Percentiles rank a stretch among this genome's conserved stretches.
Conservation (phyloP, 2,797 vertebrate genomes). For the Sylvia borin region DNA sequence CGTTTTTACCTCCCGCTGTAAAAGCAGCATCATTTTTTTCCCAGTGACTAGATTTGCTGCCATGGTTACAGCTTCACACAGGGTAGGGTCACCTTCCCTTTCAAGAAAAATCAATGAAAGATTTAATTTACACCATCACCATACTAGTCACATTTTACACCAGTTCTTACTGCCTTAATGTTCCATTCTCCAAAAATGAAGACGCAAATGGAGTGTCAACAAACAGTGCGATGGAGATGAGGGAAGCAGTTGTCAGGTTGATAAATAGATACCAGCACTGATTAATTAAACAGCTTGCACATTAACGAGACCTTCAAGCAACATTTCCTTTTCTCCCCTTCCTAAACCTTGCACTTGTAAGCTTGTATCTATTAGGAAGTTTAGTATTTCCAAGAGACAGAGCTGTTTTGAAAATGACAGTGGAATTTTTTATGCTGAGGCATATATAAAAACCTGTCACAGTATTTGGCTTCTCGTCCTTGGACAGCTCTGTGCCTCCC, state of each 20-base stretch:
- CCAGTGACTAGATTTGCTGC: slow-evolving; percentile 39
- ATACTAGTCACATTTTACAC: neutral
- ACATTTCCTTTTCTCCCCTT: neutral
- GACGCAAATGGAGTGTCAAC: neutral
- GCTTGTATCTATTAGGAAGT: neutral
- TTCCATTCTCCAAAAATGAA: slow-evolving; percentile 32
- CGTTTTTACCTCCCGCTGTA: slow-evolving; percentile 71
- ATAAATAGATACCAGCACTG: neutral
- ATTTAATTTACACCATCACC: slow-evolving; percentile 37
- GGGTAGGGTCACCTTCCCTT: slow-evolving; percentile 54
- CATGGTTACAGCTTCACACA: slow-evolving; percentile 59
- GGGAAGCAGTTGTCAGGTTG: neutral
- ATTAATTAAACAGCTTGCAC: slow-evolving; percentile 25
- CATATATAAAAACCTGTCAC: neutral
- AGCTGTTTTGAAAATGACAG: neutral
- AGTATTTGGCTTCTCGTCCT: neutral
- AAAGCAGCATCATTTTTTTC: slow-evolving; percentile 84
- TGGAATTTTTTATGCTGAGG: neutral
- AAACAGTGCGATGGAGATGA: neutral
- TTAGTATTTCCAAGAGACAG: neutral
- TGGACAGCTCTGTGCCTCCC: neutral
- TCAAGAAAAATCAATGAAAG: slow-evolving; percentile 58
- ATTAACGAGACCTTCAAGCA: neutral
- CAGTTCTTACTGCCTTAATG: neutral
- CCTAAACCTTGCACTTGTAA: neutral